phyloP scores from a whole-genome alignment of 2,797 vertebrate genomes.

The Vultur gryphus region DNA sequence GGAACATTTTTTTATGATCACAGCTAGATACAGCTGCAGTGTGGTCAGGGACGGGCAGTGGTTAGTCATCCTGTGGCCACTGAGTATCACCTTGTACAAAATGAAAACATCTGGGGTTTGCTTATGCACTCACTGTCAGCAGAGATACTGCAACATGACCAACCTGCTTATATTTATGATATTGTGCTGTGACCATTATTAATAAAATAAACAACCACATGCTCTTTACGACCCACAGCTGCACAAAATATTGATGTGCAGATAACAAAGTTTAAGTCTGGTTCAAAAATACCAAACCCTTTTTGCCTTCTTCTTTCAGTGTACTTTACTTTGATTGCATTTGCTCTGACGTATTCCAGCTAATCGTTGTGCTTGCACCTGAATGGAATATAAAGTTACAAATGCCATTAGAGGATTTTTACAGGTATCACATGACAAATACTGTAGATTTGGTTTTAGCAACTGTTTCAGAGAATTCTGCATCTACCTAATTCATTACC shows the following conservation, averaged over 20 bases:
- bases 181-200: background rate
- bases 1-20: background rate
- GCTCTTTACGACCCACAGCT: background rate
- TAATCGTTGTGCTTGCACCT: background rate
- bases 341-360: background rate
- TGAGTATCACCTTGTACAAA: background rate
- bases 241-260: background rate
- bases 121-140: background rate
- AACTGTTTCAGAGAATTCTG: background rate
- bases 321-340: background rate
- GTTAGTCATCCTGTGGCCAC: background rate
- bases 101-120: background rate
- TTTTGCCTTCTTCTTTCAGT: background rate
- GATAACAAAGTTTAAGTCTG: background rate
- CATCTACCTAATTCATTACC: background rate
- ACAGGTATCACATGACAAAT: background rate
- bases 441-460: background rate
- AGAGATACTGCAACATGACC: background rate
- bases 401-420: background rate
- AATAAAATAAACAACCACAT: background rate
- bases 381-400: background rate
- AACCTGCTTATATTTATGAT: background rate
- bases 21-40: background rate
- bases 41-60: background rate
- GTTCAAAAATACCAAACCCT: background rate